Base-by-base conservation (phyloP, 2,113 vertebrate species). In the Irena cyanogastra region DNA sequence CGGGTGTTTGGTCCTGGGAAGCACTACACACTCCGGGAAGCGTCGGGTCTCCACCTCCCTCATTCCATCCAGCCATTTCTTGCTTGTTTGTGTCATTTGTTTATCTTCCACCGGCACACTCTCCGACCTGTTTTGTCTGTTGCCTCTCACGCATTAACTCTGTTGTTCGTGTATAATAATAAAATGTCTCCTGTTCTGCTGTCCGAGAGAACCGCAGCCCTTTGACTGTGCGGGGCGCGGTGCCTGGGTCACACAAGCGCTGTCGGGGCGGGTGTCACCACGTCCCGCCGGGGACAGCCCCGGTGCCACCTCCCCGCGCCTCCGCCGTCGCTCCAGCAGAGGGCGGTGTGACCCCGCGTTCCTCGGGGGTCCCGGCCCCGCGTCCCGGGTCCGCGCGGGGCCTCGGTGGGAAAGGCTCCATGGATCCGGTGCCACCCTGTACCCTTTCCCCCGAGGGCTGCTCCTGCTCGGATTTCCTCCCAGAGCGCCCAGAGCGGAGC, bases 81-180 rank as follows among this genome's bases (percentile, higher is more conserved):
- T 30, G 11, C 37, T 70, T 45, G 4, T 60, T 52, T 37, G 10
- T 64, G 24, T 83, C 5, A 16, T 53, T 78, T 89, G 69, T 93
- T 97, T 87, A 35, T 95, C 72, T 81, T 45, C 33, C 10, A 7
- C 71, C 1, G 1, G 39, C 41, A 14, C 39, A 39, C 2, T 42
- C 52, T 44, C 8, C 0, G 16, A 10, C 45, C 39, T 13, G 44
- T 27, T n/a, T 17, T 26, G n/a, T 47, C 69, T 11, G 3, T 35
- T 4, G 23, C 27, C 18, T 60, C 14, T 66, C 5, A 0, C 0
- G 1, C 39, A 0, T 39, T 27, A 11, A 7, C 37, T 60, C 16
- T 3, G 0, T 13, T 53, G 39, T 49, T 24, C 2, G 4, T 33
- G 37, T 11, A 41, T 41, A 41, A 41, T 31, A 95, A 94, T 95